Percentiles rank a stretch among this genome's conserved stretches.
These are phyloP conservation scores for Mycteria americana DNA, from an alignment of 2,797 vertebrate genomes.

Conservation along the genomic window DNA sequence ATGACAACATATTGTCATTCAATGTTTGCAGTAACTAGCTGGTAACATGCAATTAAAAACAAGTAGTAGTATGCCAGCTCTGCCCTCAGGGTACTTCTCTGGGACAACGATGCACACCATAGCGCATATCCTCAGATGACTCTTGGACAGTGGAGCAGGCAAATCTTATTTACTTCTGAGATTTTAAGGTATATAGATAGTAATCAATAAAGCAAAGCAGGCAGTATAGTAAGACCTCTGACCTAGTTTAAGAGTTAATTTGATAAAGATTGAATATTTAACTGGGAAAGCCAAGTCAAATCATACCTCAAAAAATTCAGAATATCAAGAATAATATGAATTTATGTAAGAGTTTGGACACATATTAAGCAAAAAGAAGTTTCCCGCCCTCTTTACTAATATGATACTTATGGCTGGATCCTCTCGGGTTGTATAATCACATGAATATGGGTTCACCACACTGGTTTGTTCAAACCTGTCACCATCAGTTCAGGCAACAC, in stretches of 20 bases:
- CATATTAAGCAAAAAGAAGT: background rate
- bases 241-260: background rate
- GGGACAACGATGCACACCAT: background rate
- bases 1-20: background rate
- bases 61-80: background rate
- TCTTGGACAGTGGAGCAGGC: background rate
- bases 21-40: background rate
- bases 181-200: background rate
- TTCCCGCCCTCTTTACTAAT: background rate
- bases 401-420: background rate
- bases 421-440: background rate
- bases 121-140: background rate
- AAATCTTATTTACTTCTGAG: background rate
- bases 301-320: background rate
- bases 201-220: background rate
- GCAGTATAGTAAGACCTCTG: background rate
- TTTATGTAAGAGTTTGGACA: background rate
- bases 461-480: background rate
- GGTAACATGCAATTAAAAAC: background rate
- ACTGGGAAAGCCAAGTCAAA: background rate
- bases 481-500: background rate
- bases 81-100: background rate
- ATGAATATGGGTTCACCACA: background rate
- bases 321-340: background rate
- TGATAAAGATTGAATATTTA: background rate